phyloP scores from a whole-genome alignment of 2,888 invertebrate species.

The Lasioglossum morio region DNA sequence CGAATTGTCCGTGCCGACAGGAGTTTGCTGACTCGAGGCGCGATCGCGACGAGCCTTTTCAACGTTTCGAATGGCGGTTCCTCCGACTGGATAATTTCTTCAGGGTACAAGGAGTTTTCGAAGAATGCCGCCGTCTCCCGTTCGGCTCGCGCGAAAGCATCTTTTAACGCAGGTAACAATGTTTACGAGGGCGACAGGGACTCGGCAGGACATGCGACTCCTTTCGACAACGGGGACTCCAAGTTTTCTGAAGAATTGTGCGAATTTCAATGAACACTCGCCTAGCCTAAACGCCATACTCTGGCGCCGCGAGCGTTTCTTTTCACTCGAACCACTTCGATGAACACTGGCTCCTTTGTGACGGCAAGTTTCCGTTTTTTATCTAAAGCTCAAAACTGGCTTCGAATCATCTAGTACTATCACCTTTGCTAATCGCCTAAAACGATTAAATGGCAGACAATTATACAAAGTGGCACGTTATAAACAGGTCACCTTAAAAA shows the following conservation, averaged over 20 bases:
- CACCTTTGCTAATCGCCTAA: no score
- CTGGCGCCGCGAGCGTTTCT: conserved; percentile 2
- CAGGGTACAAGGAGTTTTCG: conserved; percentile 1
- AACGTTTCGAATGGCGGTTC: background rate
- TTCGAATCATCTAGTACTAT: no score
- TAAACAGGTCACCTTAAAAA: no score
- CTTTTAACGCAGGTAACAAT: conserved; percentile 11
- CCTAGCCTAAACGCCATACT: background rate
- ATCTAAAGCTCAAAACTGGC: background rate
- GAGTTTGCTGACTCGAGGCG: background rate
- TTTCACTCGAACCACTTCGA: background rate
- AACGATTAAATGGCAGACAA: no score
- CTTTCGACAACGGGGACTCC: conserved; percentile 1
- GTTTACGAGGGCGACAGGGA: conserved; percentile 26
- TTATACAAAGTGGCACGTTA: no score
- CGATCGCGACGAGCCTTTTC: background rate
- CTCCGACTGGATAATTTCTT: conserved; percentile 14
- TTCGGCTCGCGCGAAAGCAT: background rate
- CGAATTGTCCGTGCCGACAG: background rate
- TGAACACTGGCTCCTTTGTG: background rate
- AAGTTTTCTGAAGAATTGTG: conserved; percentile 28
- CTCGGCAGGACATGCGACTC: background rate
- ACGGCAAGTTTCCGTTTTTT: background rate
- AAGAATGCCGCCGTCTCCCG: conserved; percentile 9
- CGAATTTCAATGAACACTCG: conserved; percentile 30